Conservation (phyloP, 2,113 vertebrate genomes). For the Chloropsis hardwickii region DNA sequence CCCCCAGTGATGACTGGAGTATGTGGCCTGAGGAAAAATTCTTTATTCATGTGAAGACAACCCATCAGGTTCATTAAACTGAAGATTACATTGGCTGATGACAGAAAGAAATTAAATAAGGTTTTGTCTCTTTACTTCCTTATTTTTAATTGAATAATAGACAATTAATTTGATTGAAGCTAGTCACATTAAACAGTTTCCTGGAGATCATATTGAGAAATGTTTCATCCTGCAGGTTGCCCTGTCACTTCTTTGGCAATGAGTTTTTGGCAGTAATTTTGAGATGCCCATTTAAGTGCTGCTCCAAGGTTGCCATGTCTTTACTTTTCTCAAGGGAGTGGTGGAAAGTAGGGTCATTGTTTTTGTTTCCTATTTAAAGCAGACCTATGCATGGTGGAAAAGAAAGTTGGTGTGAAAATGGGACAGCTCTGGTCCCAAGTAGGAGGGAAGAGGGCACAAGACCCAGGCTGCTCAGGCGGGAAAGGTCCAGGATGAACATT, state of each 20-base stretch:
- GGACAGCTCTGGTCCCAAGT: neutral
- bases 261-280: neutral
- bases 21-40: slow-evolving; percentile 58
- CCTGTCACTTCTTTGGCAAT: neutral
- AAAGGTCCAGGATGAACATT: neutral
- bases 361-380: neutral
- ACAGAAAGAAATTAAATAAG: slow-evolving; percentile 62
- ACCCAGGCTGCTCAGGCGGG: neutral
- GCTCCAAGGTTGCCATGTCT: neutral
- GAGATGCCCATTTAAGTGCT: neutral
- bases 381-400: neutral
- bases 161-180: slow-evolving; percentile 36
- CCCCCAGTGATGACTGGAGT: slow-evolving; percentile 38
- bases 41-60: slow-evolving; percentile 63
- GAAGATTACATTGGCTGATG: slow-evolving; percentile 48
- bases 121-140: slow-evolving; percentile 60
- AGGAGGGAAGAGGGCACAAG: neutral
- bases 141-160: slow-evolving; percentile 56
- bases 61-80: slow-evolving; percentile 40
- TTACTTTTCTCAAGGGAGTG: neutral
- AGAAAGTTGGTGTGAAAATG: neutral
- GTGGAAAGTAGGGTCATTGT: neutral
- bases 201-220: neutral
- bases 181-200: slow-evolving; percentile 5
- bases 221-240: neutral